Base-by-base conservation (phyloP, 2,113 vertebrate species). In the Apodemus speciosus region DNA sequence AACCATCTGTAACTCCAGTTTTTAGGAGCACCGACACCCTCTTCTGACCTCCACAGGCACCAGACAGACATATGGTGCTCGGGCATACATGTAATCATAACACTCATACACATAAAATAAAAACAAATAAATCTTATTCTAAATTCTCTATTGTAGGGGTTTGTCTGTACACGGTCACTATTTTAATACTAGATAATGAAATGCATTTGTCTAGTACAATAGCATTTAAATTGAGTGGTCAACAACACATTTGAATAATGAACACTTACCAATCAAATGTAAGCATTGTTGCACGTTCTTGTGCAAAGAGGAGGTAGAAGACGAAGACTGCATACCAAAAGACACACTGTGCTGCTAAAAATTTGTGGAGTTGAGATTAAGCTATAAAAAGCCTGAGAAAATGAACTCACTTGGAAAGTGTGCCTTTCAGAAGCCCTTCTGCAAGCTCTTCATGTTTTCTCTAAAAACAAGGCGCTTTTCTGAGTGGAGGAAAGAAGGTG, bases 381-480 rank as follows among this genome's bases (percentile, higher is more conserved):
- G 53, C 93, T 90, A 95, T 11, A 93, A 96, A 94, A 97, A 96
- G 64, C 56, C 86, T 71, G 95, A 87, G 92, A 95, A 95, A 96
- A 94, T 9, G 3, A 13, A 95, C 90, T 40, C 46, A 43, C n/a
- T 77, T 93, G 85, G 92, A 96, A 96, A 62, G 72, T 87, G 93
- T 94, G 89, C 93, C 97, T 94, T 88, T 95, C 88, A 95, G 95
- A 97, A 92, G 92, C 88, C 90, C 53, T 60, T 95, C 86, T 77
- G 66, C 90, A 93, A 94, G 89, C 75, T 93, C 81, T 75, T 73
- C 80, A 88, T 95, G 46, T 95, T 97, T 96, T 93, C 94, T 96
- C 53, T 94, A 68, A 95, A 96, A 97, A 97, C 94, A 95, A 14
- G 89, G 80, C 60, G 43, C n/a, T 95, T 88, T 93, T 94, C 97